These are phyloP conservation scores for Chrysolina americana DNA, from an alignment of 2,888 invertebrate genomes.

Conservation along the genomic window DNA sequence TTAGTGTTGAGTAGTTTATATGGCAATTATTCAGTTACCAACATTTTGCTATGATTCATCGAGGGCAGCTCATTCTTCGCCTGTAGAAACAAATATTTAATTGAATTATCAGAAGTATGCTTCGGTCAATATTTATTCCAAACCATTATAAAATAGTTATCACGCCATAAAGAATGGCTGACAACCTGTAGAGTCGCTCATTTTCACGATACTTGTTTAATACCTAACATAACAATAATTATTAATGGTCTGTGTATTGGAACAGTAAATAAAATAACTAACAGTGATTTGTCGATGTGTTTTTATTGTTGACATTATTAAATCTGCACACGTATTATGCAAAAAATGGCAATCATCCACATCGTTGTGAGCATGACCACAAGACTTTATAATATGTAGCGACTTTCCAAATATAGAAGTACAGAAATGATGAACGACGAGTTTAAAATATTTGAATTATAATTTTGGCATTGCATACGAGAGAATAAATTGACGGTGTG, in stretches of 20 bases:
- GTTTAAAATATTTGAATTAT: conserved; percentile 28
- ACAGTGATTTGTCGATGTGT: conserved; percentile 34
- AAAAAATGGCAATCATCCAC: conserved; percentile 28
- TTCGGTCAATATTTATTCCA: not conserved
- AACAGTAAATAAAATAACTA: conserved; percentile 13
- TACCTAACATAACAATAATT: conserved; percentile 10
- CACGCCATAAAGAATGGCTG: not conserved
- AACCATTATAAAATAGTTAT: conserved; percentile 10
- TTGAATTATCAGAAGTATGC: not conserved
- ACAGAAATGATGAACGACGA: conserved; percentile 27
- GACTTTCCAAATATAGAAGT: conserved; percentile 31
- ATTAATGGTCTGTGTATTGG: conserved; percentile 7
- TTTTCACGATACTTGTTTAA: not conserved
- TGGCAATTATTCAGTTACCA: not conserved
- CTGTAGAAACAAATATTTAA: not conserved
- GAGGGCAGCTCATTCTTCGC: not conserved
- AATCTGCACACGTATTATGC: conserved; percentile 29
- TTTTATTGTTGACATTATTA: conserved; percentile 35
- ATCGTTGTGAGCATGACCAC: conserved; percentile 9
- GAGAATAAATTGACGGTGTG: conserved; percentile 31
- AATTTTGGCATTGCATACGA: conserved; percentile 18
- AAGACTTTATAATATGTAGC: conserved; percentile 25
- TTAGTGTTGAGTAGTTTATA: too few relatives aligned
- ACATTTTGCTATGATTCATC: not conserved
- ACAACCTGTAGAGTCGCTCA: not conserved